These are phyloP conservation scores for Rhinoderma darwinii DNA, from an alignment of 2,113 vertebrate species.

Conservation along the genomic window DNA sequence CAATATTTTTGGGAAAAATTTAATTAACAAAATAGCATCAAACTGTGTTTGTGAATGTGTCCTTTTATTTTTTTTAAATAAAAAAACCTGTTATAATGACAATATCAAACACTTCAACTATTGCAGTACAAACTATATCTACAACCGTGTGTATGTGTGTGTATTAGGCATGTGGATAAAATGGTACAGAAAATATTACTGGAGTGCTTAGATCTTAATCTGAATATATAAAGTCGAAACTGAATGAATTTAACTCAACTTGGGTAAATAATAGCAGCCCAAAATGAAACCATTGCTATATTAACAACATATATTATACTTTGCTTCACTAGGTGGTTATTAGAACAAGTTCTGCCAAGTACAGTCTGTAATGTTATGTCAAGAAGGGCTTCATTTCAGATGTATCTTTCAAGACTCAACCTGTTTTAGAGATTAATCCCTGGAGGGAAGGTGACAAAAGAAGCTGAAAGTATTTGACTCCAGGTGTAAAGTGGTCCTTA, in stretches of 20 bases:
- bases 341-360: constrained; percentile 71
- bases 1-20: no score
- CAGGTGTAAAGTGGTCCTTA: constrained; percentile 19
- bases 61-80: no score
- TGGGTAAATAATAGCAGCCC: neutral
- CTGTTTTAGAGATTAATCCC: constrained; percentile 68
- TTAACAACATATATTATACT: neutral
- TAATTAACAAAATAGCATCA: no score
- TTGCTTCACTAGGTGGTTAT: neutral
- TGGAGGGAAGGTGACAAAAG: constrained; percentile 64
- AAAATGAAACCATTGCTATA: neutral
- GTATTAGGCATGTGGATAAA: neutral
- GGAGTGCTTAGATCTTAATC: neutral
- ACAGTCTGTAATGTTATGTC: constrained; percentile 64
- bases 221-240: neutral
- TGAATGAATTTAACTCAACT: neutral
- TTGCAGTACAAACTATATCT: neutral
- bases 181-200: neutral
- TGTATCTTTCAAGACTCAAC: constrained; percentile 70
- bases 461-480: constrained; percentile 57
- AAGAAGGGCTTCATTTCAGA: constrained; percentile 66
- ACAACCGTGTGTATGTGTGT: neutral
- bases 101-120: no score
- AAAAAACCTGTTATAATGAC: no score
- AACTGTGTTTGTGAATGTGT: no score